Percentiles rank a stretch among this genome's conserved stretches.
These are phyloP conservation scores for Melikaiella ostensackeni DNA, from an alignment of 2,888 invertebrate species.

Conservation along the genomic window DNA sequence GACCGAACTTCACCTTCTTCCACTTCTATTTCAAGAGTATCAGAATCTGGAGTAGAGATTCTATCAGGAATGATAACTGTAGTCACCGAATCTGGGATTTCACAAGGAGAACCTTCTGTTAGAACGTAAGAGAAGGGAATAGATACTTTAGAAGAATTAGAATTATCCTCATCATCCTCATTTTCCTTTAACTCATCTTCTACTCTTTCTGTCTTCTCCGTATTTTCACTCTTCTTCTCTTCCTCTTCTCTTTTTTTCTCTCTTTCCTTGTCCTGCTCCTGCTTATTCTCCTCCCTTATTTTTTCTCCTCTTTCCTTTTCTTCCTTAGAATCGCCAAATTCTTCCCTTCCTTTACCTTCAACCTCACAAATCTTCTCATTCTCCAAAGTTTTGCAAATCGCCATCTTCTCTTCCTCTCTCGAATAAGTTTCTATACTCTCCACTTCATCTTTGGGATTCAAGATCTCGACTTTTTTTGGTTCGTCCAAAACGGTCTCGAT, in stretches of 20 bases:
- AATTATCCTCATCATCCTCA: constrained; percentile 14
- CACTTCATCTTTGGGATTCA: constrained; percentile 24
- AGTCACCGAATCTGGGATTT: constrained; percentile 72
- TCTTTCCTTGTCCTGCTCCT: neutral
- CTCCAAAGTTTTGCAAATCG: constrained; percentile 13
- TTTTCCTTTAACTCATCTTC: neutral
- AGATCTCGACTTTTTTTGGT: constrained; percentile 33
- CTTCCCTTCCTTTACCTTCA: neutral
- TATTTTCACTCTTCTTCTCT: constrained; percentile 21
- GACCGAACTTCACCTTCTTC: constrained; percentile 48
- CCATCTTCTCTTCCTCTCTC: neutral
- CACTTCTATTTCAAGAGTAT: constrained; percentile 52
- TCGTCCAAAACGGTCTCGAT: constrained; percentile 51
- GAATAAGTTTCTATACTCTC: constrained; percentile 30
- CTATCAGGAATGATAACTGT: constrained; percentile 72
- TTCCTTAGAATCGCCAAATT: constrained; percentile 27
- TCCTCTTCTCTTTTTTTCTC: constrained; percentile 36
- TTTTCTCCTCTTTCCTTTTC: constrained; percentile 1
- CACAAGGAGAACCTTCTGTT: constrained; percentile 71
- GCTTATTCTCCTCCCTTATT: neutral
- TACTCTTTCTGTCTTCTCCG: neutral
- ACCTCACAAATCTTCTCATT: constrained; percentile 26
- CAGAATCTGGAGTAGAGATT: constrained; percentile 45
- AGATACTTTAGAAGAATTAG: constrained; percentile 29
- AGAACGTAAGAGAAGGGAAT: constrained; percentile 62